Evolutionary conservation across 2,797 vertebrate species (phyloP), one percentile per base, ranked within the genome.

Genomic region (Mallotus villosus): DNA sequence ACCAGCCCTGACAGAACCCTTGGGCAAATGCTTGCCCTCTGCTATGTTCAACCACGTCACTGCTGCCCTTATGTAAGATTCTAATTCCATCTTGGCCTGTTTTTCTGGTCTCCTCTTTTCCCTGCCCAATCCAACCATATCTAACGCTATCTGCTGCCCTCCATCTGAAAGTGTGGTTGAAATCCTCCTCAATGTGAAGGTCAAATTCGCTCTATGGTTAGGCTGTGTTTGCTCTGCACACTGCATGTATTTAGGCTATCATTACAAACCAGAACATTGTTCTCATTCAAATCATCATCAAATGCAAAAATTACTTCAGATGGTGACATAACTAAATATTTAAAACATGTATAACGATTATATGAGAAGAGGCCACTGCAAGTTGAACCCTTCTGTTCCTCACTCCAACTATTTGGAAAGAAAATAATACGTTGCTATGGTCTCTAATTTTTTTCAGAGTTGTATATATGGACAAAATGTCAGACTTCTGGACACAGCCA

Each of bases 41-140:
- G 75, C 73, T 70, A 63, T 59, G 61, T 71, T 37, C 32, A 41
- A 71, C 73, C 74, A 71, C 81, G 65, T 86, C 87, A 86, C 70
- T 37, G 68, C 22, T 29, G 2, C 63, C 3, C 7, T 92, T 93
- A 91, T 64, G 37, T 71, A 90, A 92, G 81, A 53, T 61, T 74
- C 76, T 84, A 77, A 85, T 85, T 86, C 83, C 71, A 77, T 81
- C 82, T 79, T 79, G 64, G 81, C 83, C 84, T n/a, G 6, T 75
- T 78, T 64, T 65, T 58, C 29, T 68, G 70, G 64, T 57, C 37
- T 34, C 11, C 64, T 67, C 73, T 5, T 72, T 62, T 27, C 63
- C 76, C 58, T 63, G 70, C 75, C 32, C 32, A 9, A 17, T 53
- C 59, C 68, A n/a, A 14, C 24, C 27, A 46, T 66, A 53, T 66